A percentile compares a stretch with the other conserved stretches of the same genome.
Conservation (phyloP, 2,113 vertebrate genomes). For the Prinia subflava region DNA sequence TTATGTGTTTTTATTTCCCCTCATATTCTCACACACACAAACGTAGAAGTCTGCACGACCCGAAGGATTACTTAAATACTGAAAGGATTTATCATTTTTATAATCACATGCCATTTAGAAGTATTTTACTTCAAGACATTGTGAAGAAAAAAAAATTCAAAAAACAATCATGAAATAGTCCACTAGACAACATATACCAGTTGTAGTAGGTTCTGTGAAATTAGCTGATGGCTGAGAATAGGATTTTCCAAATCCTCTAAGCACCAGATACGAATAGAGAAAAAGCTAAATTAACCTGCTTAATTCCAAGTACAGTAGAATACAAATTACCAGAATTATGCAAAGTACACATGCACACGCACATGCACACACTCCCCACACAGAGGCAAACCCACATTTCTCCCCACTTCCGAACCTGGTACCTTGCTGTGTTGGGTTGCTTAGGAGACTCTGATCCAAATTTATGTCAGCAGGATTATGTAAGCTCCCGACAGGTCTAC, state of each 20-base stretch:
- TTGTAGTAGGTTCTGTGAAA: background rate
- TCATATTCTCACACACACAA: background rate
- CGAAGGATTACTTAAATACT: background rate
- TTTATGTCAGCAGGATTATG: background rate
- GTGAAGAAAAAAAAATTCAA: background rate
- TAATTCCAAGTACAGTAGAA: background rate
- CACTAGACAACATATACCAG: background rate
- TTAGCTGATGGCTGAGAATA: slow-evolving; percentile 21
- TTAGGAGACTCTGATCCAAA: slow-evolving; percentile 29
- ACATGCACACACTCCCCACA: rapidly evolving
- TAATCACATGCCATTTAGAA: background rate
- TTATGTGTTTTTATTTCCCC: background rate
- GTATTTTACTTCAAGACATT: background rate
- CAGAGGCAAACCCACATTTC: background rate
- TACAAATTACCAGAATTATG: background rate
- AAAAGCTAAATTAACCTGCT: slow-evolving; percentile 40
- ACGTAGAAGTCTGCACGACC: background rate
- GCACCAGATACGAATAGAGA: slow-evolving; percentile 8
- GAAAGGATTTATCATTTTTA: background rate
- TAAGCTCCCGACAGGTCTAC: background rate
- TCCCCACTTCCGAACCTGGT: background rate
- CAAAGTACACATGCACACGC: rapidly evolving
- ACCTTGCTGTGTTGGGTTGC: slow-evolving; percentile 16
- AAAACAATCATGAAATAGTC: background rate
- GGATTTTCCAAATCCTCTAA: slow-evolving; percentile 42